Evolutionary conservation across 2,113 vertebrate species (phyloP).

Genomic region (Cricetomys ansorgei): DNA sequence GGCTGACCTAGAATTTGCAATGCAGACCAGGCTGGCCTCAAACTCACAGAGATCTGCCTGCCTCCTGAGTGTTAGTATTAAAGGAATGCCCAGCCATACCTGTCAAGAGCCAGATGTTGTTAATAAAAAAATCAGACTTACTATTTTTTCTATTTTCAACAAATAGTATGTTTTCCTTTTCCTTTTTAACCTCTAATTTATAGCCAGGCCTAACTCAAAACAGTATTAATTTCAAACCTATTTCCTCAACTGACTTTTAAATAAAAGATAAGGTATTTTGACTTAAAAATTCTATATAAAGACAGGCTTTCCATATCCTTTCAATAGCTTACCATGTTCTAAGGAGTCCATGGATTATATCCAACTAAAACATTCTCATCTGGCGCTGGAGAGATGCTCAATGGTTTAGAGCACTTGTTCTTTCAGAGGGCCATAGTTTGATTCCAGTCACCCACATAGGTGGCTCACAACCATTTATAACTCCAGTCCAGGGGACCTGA

Average conservation of each 20-base stretch:
- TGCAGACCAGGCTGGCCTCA: background rate
- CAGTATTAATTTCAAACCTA: slow-evolving; percentile 29
- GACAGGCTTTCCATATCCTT: background rate
- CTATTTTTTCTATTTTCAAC: slow-evolving; percentile 40
- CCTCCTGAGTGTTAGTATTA: background rate
- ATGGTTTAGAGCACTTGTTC: background rate
- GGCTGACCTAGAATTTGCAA: background rate
- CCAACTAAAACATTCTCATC: background rate
- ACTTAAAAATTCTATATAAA: slow-evolving; percentile 40
- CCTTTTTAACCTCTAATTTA: background rate
- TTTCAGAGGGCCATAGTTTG: background rate
- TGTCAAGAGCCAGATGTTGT: background rate
- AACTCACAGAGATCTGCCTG: background rate
- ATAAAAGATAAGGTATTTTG: background rate
- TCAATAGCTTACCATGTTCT: background rate
- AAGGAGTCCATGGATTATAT: background rate
- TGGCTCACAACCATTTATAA: background rate
- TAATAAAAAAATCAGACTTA: background rate
- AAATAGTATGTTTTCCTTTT: slow-evolving; percentile 36
- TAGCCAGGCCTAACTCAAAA: slow-evolving; percentile 14
- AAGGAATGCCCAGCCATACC: background rate
- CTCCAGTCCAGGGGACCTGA: background rate
- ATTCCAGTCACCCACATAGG: too few relatives aligned
- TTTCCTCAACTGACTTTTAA: background rate
- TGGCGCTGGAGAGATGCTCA: background rate